Base-by-base conservation (phyloP, 2,797 vertebrate species). In the Hemitrygon akajei region DNA sequence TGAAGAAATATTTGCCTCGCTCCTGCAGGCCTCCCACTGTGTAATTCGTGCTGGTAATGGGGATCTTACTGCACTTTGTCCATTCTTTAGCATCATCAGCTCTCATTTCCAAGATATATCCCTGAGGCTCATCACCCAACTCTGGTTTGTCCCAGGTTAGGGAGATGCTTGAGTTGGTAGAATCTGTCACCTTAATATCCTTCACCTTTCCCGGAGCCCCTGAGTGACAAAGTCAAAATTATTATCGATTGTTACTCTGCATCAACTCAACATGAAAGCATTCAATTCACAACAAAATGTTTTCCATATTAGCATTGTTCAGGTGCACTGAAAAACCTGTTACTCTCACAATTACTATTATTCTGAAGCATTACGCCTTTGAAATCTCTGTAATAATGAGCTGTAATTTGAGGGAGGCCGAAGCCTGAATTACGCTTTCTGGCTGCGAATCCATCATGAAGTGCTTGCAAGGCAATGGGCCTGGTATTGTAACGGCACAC, bases 141-240 rank as follows among this genome's bases (percentile, higher is more conserved):
- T 94, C 95, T 30, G 96, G 96, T 79, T 97, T 95, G 20, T 66
- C 93, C 96, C 96, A 97, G 73, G 94, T 95, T 96, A 97, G 95
- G 4, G 95, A 97, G 95, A 97, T 94, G 86, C 95, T 97, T 93
- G 95, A 96, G 95, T 94, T 96, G 94, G 96, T 96, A 93, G 96
- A 97, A 92, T 97, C 95, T 1, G 96, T 95, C 73, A 96, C 94
- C 0, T 93, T 94, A 69, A 97, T 95, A 93, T 95, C 95, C 91
- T 96, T 96, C 91, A 96, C 95, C 93, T 96, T 94, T 20, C 95
- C 96, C 34, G 96, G 96, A 94, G 96, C 95, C 94, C 97, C 96
- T 97, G 91, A 5, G 82, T 93, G 69, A 66, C 6, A 77, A 77
- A 30, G 10, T 30, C 71, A 82, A 56, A 60, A 30, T 27, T 20